These are phyloP conservation scores for Mayetiola destructor DNA, from an alignment of 2,888 invertebrate genomes.

Conservation along the genomic window DNA sequence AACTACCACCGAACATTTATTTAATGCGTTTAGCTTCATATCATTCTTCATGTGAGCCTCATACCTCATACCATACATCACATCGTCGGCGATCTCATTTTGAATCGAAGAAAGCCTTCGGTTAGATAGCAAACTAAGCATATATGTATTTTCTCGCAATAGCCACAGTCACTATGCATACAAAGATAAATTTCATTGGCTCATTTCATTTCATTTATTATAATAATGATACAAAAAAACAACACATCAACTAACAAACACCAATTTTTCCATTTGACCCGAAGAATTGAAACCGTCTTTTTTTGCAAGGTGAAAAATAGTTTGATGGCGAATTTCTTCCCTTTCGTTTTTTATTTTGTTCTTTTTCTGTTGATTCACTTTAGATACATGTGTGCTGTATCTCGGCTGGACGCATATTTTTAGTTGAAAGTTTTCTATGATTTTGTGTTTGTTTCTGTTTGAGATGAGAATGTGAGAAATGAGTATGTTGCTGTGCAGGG, in stretches of 20 bases:
- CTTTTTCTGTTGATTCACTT: background rate
- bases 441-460: background rate
- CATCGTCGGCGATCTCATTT: background rate
- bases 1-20: no score
- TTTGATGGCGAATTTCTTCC: conserved; percentile 9
- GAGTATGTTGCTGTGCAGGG: no score
- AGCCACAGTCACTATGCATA: background rate
- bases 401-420: background rate
- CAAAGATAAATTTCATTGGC: no score
- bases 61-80: background rate
- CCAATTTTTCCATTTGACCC: no score
- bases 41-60: no score
- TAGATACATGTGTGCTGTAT: background rate
- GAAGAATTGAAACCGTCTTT: background rate
- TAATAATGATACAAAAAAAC: conserved; percentile 9
- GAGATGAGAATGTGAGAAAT: no score
- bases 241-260: background rate
- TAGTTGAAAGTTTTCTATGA: conserved; percentile 3
- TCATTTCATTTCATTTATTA: background rate
- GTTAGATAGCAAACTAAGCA: conserved; percentile 4
- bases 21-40: no score
- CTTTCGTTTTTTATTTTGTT: background rate
- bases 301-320: conserved; percentile 12
- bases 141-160: background rate
- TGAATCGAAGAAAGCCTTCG: conserved; percentile 12